A percentile compares a stretch with the other conserved stretches of the same genome.
Evolutionary conservation across 2,797 vertebrate genomes (phyloP).

Genomic region (Eulemur rubriventer): DNA sequence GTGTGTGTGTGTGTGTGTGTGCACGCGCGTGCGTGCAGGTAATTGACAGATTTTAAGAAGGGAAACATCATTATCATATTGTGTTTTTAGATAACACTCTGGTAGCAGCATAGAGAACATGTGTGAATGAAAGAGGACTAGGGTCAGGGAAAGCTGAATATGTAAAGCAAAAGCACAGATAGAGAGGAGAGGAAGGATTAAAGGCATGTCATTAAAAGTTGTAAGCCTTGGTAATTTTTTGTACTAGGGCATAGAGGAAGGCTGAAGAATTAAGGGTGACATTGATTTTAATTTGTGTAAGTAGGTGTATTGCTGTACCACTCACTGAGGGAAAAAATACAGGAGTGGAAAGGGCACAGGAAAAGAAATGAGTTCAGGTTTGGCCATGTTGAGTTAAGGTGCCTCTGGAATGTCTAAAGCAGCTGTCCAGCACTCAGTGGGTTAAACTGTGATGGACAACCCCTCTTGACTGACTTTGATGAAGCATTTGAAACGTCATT

Average conservation of each 20-base stretch:
- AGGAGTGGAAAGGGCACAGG: background rate
- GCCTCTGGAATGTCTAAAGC: background rate
- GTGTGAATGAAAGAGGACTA: background rate
- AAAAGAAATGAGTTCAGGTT: background rate
- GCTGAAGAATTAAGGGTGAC: constrained; percentile 2
- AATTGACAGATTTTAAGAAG: background rate
- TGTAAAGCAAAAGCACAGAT: background rate
- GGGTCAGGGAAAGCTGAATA: background rate
- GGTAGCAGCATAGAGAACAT: background rate
- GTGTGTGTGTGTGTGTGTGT: no score
- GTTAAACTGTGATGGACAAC: background rate
- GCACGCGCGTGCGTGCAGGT: no score
- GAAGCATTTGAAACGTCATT: background rate
- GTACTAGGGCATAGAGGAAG: background rate
- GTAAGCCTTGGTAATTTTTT: background rate
- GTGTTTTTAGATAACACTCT: background rate
- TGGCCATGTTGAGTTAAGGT: background rate
- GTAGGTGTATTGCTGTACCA: background rate
- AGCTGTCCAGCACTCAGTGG: background rate
- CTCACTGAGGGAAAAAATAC: background rate
- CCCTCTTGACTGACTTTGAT: background rate
- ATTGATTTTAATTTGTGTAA: constrained; percentile 30
- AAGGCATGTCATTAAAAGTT: background rate
- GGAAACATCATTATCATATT: background rate
- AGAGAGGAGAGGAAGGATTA: background rate